Evolutionary conservation across 2,797 vertebrate species (phyloP), one percentile per base, ranked within the genome.

Genomic region (Lagorchestes hirsutus): DNA sequence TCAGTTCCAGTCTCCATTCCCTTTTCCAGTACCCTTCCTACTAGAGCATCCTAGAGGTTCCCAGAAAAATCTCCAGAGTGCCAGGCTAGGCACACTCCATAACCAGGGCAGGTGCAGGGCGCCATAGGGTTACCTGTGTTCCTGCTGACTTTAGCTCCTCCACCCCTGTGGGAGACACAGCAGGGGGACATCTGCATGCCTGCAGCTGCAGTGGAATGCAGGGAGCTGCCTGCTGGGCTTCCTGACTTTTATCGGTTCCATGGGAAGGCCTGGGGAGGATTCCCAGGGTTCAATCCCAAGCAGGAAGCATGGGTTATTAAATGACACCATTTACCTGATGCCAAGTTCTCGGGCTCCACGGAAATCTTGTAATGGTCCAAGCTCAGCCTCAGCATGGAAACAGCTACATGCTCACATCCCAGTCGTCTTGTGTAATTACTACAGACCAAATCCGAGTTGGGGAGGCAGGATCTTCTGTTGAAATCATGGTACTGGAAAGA

Each of bases 91-190:
- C 92, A 95, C 91, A 95, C 92, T 92, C 95, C 74, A 93, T 4
- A 50, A 62, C 62, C 82, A 24, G 87, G 90, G 9, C 93, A 93
- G 92, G 93, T 92, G 54, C 57, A 54, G 52, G 31, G 55, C 10
- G 0, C 56, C 58, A 29, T 90, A n/a, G 94, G 92, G 46, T 50
- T 90, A 34, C 46, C 55, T 4, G 6, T 40, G 31, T 62, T 16
- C 50, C 27, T n/a, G 52, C 95, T 94, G 91, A 96, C 95, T 95
- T 93, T 31, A 59, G 58, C 56, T 40, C n/a, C 31, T 31, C n/a
- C n/a, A 34, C 55, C 59, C 90, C 3, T 4, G 82, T 10, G 82
- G 40, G 40, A 92, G 74, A 93, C 14, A 52, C 57, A 55, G 6
- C 0, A 93, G 92, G 46, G 74, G 90, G 54, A 74, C 62, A 22